Evolutionary conservation across 64 coral and sea anemone species (phyloP), one percentile per base, ranked within the genome.

Genomic region (Actinia tenebrosa): DNA sequence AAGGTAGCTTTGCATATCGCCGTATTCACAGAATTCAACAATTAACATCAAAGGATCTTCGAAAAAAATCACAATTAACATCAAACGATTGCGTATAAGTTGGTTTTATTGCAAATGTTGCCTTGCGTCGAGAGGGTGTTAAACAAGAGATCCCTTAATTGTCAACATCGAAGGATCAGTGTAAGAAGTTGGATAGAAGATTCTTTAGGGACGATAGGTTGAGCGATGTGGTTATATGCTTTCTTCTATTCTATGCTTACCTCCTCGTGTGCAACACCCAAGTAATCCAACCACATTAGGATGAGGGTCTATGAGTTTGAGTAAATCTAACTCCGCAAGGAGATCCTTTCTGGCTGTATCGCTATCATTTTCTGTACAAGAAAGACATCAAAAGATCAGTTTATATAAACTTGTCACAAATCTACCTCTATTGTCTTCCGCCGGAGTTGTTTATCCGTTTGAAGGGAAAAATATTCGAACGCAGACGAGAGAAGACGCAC

Each of bases 221-320:
- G 47, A 50, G 47, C 47, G 0, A 50, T n/a, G n/a, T n/a, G n/a
- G n/a, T n/a, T n/a, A n/a, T n/a, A n/a, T n/a, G n/a, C n/a, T n/a
- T n/a, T n/a, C 53, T 54, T 58, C 2, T 0, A 3, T 26, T 79
- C 9, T 17, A 20, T 13, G n/a, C 93, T 80, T 69, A 95, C 97
- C 97, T 93, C 87, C 71, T 53, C 93, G 79, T 22, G 97, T 99
- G 71, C 97, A 99, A 53, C 97, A 99, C n/a, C 97, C 97, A 9
- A 99, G 72, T 44, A 99, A 77, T 83, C 93, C 93, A 69, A 99
- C 94, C 58, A 99, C 97, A 77, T 99, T 99, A 42, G 93, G 93
- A 64, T 99, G 97, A 47, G 97, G 97, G 10, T 99, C 97, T 77
- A 99, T 99, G 20, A 99, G 86, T 55, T 99, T 99, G 22, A 99